Percentiles rank a stretch among this genome's conserved stretches.
These are phyloP conservation scores for Drosophila sulfurigaster DNA, from an alignment of 1,140 invertebrate species.

Conservation along the genomic window DNA sequence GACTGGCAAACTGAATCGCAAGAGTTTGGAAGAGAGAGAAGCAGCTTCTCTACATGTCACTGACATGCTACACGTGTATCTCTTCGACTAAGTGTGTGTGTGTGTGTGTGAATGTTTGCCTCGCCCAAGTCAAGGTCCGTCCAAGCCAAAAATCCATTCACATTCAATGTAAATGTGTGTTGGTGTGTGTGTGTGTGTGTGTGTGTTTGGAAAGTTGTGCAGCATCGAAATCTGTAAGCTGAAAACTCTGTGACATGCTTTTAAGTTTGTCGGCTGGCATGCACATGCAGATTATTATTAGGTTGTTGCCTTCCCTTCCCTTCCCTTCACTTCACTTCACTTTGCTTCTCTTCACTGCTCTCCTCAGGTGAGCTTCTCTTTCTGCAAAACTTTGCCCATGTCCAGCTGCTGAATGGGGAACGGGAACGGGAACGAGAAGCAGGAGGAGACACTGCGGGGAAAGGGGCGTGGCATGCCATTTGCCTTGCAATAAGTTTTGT, in stretches of 20 bases:
- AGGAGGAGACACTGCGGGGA: background rate
- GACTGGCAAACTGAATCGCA: conserved; percentile 21
- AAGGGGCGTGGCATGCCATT: conserved; percentile 39
- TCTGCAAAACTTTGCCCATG: conserved; percentile 64
- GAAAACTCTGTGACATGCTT: conserved; percentile 82
- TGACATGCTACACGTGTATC: conserved; percentile 78
- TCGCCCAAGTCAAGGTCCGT: conserved; percentile 17
- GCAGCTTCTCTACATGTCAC: conserved; percentile 49
- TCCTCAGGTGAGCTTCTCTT: conserved; percentile 44
- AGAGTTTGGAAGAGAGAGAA: background rate
- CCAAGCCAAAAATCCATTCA: conserved; percentile 7
- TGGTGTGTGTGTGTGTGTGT: conserved; percentile 15
- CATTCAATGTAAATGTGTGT: conserved; percentile 12
- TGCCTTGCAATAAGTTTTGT: conserved; percentile 75
- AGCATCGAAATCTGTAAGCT: conserved; percentile 78
- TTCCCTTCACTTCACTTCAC: background rate
- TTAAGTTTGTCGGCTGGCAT: conserved; percentile 70
- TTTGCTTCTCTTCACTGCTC: background rate
- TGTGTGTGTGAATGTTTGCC: background rate
- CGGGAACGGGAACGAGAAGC: too few relatives aligned
- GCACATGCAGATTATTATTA: conserved; percentile 80
- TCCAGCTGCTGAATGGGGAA: conserved; percentile 36
- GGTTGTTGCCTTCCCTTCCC: conserved; percentile 60
- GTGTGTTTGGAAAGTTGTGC: conserved; percentile 61
- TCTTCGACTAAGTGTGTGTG: conserved; percentile 34